Evolutionary conservation across 2,797 vertebrate species (phyloP).

Genomic region (Selene dorsalis): DNA sequence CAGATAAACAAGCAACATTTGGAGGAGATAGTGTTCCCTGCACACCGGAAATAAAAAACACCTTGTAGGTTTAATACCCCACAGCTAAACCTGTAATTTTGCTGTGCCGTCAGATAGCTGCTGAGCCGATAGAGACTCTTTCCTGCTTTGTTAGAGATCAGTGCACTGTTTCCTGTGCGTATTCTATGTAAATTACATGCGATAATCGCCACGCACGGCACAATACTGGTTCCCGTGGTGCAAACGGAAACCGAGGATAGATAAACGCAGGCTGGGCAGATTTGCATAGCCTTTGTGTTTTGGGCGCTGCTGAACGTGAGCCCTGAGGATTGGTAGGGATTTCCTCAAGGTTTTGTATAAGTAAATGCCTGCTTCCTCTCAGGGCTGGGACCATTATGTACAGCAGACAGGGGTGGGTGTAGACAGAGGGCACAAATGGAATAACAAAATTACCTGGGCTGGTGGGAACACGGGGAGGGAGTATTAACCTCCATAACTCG

Average conservation of each 20-base stretch:
- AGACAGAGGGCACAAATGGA: conserved; percentile 77
- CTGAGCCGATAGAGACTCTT: conserved; percentile 82
- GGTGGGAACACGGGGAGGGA: conserved; percentile 69
- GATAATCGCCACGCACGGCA: conserved; percentile 85
- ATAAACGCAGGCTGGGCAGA: conserved; percentile 85
- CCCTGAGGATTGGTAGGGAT: conserved; percentile 81
- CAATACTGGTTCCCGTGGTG: conserved; percentile 86
- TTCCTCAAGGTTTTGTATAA: conserved; percentile 81
- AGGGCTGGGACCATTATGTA: conserved; percentile 83
- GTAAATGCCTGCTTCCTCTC: conserved; percentile 86
- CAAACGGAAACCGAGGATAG: conserved; percentile 84
- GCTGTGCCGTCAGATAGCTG: conserved; percentile 82
- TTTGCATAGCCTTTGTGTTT: conserved; percentile 88
- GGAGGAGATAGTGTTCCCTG: conserved; percentile 81
- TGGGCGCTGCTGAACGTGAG: conserved; percentile 82
- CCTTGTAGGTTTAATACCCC: conserved; percentile 85
- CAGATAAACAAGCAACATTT: conserved; percentile 85
- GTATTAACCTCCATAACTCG: conserved; percentile 70
- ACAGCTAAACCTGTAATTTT: conserved; percentile 84
- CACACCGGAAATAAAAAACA: conserved; percentile 77
- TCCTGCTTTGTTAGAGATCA: conserved; percentile 84
- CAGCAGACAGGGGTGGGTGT: conserved; percentile 79
- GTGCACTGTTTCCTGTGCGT: conserved; percentile 82
- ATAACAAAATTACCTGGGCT: conserved; percentile 82
- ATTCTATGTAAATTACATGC: conserved; percentile 88